Base-by-base conservation (phyloP, 2,797 vertebrate genomes). In the Huso huso region DNA sequence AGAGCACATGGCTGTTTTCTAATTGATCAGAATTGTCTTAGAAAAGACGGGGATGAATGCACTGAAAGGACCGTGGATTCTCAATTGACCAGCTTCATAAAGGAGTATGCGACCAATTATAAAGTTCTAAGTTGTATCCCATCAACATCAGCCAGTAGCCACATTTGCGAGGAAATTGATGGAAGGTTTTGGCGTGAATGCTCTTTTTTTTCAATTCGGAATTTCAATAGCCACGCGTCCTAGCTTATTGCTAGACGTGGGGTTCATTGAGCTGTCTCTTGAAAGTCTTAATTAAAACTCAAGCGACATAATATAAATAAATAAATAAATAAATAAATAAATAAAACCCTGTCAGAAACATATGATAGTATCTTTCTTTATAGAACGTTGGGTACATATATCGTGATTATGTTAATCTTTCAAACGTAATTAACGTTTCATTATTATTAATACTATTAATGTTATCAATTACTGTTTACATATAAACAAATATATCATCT, bases 61-160 rank as follows among this genome's bases (percentile, higher is more conserved):
- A 82, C 86, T 80, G 64, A 77, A 75, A 81, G 81, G 76, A 37
- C 37, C 68, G 79, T 79, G 72, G 75, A 82, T 80, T 74, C 78
- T 76, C 75, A 73, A 73, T 78, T 70, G 64, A 81, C 76, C 65
- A 11, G 68, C 75, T 74, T 71, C 70, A 70, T 71, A 57, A 55
- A 53, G 68, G 79, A 79, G 48, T 83, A 87, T 80, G 77, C 87
- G 83, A 84, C 77, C 80, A 84, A 86, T 85, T 86, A 80, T 77
- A 79, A 86, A 77, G 73, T 75, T 78, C 71, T 74, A 83, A 88
- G 78, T 81, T 76, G 75, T 75, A 76, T 65, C 77, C 82, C 82
- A 83, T 72, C 67, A 52, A 66, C 48, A 58, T 64, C 63, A 65
- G 71, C 64, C 7, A 57, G 65, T 69, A 48, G 62, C 49, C 59